Evolutionary conservation across 2,888 invertebrate genomes (phyloP), one percentile per base, ranked within the genome.

Genomic region (Drosophila limbata): DNA sequence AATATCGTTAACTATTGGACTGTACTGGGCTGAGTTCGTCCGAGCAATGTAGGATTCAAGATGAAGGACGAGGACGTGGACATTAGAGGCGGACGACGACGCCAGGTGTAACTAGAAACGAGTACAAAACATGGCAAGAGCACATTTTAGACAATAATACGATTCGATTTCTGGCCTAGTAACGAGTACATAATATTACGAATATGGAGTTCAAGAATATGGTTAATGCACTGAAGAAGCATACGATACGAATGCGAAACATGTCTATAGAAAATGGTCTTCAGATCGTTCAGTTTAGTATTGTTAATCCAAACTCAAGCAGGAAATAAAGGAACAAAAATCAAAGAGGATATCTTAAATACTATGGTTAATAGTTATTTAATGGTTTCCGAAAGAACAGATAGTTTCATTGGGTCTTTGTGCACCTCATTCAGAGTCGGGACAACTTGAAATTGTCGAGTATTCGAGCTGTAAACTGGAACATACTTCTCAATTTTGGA

Each of bases 51-150:
- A 62, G 71, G 68, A 80, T 73, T 69, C 77, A 61, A 84, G 80
- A 73, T 65, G 73, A 79, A 83, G 72, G 66, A 70, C 64, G 74
- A 70, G 65, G 52, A 74, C 75, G 55, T 62, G 71, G 55, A 64
- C 67, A 47, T 82, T 90, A 90, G 69, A 90, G 80, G 82, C 90
- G 90, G 77, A 91, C 90, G 76, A 91, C 90, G 76, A 90, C 88
- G 79, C 91, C 91, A 66, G 91, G 90, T 56, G 91, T 90, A 89
- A 91, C 91, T 91, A 89, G 77, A 91, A 87, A 87, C 84, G 75
- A 86, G 80, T 88, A 86, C 70, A 86, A 80, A 85, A 73, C 64
- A 81, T 69, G 68, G 39, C 75, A 73, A 63, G 47, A 57, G 80
- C 75, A 81, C 61, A 72, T 73, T 77, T 77, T 63, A 73, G 77